Base-by-base conservation (phyloP, 2,113 vertebrate species). In the Fulmarus glacialis region DNA sequence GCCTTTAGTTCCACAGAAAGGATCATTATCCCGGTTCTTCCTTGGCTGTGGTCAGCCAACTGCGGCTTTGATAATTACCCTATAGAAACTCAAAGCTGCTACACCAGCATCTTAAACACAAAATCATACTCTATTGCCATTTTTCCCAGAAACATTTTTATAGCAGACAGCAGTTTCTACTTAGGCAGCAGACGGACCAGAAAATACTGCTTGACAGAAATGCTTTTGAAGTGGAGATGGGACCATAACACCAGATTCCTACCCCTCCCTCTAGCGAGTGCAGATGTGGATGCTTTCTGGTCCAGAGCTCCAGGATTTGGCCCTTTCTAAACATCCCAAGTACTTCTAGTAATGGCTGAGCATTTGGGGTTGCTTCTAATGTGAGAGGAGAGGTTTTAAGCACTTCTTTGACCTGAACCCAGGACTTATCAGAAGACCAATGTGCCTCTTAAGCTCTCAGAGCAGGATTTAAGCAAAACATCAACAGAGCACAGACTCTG, bases 121-220 rank as follows among this genome's bases (percentile, higher is more conserved):
- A 36, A 82, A 50, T 48, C 86, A 72, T 26, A 22, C 66, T 74
- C 66, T 29, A 14, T 6, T 59, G 92, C 81, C 56, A 5, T 75
- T 85, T 77, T 80, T 42, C 80, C 72, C 60, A 29, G 58, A 77
- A 95, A 92, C 27, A 12, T 48, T 94, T 96, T 94, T 67, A 72
- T 6, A 94, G 89, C 72, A 89, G 47, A 74, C 88, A 89, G 82
- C 86, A 87, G 89, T 82, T 97, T 95, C 73, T 75, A 82, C 83
- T 96, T 53, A 92, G 70, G 91, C 94, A 96, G 92, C 89, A 93
- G 77, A 43, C 58, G 1, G 81, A 87, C 11, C 87, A 97, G 86
- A 84, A 97, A 96, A 93, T 48, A 29, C 38, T 48, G 63, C 80
- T 29, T 67, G 80, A 78, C 64, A 66, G 64, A 91, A 84, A 94